Evolutionary conservation across 92 coral and sea anemone species (phyloP).

Genomic region (Galaxea fascicularis): DNA sequence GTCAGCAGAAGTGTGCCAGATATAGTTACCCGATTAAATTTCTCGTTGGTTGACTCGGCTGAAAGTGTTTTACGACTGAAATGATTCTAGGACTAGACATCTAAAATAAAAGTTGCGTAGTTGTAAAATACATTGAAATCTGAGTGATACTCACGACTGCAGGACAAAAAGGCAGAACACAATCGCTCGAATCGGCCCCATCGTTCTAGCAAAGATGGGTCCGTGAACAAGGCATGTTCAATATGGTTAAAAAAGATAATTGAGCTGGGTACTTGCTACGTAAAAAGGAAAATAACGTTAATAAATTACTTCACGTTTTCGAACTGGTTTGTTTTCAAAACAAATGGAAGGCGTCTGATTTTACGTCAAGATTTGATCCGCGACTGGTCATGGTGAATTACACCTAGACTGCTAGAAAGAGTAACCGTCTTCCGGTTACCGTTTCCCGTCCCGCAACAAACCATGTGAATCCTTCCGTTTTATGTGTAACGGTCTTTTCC

Average conservation of each 20-base stretch:
- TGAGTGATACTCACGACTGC: constrained; percentile 11
- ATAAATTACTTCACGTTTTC: constrained; percentile 36
- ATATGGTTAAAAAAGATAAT: background rate
- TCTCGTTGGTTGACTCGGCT: too few relatives aligned
- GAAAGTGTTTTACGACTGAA: too few relatives aligned
- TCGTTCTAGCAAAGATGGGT: constrained; percentile 14
- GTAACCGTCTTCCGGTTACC: too few relatives aligned
- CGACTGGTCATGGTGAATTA: too few relatives aligned
- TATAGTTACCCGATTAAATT: too few relatives aligned
- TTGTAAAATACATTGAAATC: background rate
- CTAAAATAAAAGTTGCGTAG: background rate
- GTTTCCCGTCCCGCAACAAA: too few relatives aligned
- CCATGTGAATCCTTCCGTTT: too few relatives aligned
- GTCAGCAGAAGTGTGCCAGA: too few relatives aligned
- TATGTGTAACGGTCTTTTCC: too few relatives aligned
- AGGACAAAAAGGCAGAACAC: background rate
- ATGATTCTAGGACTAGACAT: background rate
- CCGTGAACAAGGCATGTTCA: constrained; percentile 23
- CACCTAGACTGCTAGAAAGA: too few relatives aligned
- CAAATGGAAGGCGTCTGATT: background rate
- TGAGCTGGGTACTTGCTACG: background rate
- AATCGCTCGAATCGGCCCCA: constrained; percentile 28
- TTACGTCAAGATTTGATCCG: too few relatives aligned
- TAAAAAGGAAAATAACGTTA: constrained; percentile 21
- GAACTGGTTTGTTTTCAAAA: constrained; percentile 27